Base-by-base conservation (phyloP, 1,140 invertebrate genomes). In the Philotrypesis tridentata region DNA sequence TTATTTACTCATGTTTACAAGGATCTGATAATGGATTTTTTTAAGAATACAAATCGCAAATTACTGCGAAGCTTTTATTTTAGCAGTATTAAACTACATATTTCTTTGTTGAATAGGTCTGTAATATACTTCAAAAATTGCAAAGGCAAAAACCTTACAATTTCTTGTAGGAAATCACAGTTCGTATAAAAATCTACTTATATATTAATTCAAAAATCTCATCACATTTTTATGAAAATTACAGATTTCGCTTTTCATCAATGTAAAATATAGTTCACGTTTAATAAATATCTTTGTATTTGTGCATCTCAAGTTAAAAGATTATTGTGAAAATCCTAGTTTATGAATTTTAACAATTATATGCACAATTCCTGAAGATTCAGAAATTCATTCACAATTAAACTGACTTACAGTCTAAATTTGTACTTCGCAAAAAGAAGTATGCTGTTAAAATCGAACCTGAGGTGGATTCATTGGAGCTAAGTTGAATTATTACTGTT, bases 401-500 rank as follows among this genome's bases (percentile, higher is more conserved):
- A n/a, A 70, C 25, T 31, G 68, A 43, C 9, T 63, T 29, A 74
- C 23, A 63, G 68, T 55, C 60, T 60, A 74, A 55, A 55, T 74
- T 31, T 55, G 29, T 75, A 81, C 72, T 81, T 81, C 63, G 17
- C 71, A 75, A 68, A 81, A 68, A 55, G 63, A 75, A 75, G 70
- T 48, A 73, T 33, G 29, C 2, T 6, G 31, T 29, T 29, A 55
- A 71, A 73, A 23, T 80, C 31, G n/a, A 63, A 48, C 9, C 27
- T 55, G 40, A 25, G 12, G 23, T 48, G 40, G 29, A 40, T 72
- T 71, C 9, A 76, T 27, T 33, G 12, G 33, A 77, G 25, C 17
- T 78, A 74, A 23, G 67, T 65, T 8, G 65, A 37, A 55, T 73
- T 78, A 67, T 79, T 82, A 25, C 68, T 82, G 76, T 78, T 86